These are phyloP conservation scores for Cataglyphis hispanica DNA, from an alignment of 1,140 invertebrate species.

Conservation along the genomic window DNA sequence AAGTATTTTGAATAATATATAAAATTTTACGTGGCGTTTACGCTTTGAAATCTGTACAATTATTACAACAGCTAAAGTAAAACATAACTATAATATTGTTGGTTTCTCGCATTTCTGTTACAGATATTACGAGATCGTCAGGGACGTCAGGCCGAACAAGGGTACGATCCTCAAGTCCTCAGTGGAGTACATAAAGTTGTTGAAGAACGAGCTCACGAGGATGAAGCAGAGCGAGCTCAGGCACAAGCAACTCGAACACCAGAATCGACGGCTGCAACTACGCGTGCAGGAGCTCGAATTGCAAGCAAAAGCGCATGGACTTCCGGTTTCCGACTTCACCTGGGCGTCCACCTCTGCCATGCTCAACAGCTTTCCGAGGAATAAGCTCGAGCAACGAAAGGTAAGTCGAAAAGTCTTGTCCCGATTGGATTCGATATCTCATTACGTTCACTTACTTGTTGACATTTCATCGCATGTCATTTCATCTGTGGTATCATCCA, in stretches of 20 bases:
- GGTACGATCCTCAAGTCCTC: constrained; percentile 99
- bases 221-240: constrained; percentile 93
- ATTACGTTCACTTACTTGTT: constrained; percentile 45
- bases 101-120: constrained; percentile 2
- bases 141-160: constrained; percentile 96
- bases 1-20: background rate
- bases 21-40: background rate
- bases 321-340: constrained; percentile 88
- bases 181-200: constrained; percentile 97
- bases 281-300: constrained; percentile 92
- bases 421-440: background rate
- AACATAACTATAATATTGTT: background rate
- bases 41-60: background rate
- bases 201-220: constrained; percentile 94
- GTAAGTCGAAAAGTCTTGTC: constrained; percentile 69
- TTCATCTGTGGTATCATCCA: background rate
- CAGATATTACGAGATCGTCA: constrained; percentile 93
- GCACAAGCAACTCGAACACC: constrained; percentile 92
- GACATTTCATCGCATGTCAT: background rate
- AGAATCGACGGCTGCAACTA: constrained; percentile 93
- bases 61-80: background rate
- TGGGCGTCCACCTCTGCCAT: constrained; percentile 84
- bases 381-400: constrained; percentile 85
- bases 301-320: constrained; percentile 90
- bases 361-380: constrained; percentile 82